A percentile compares a stretch with the other conserved stretches of the same genome.
These are phyloP conservation scores for Autographa pulchrina DNA, from an alignment of 2,888 invertebrate genomes.

Conservation along the genomic window DNA sequence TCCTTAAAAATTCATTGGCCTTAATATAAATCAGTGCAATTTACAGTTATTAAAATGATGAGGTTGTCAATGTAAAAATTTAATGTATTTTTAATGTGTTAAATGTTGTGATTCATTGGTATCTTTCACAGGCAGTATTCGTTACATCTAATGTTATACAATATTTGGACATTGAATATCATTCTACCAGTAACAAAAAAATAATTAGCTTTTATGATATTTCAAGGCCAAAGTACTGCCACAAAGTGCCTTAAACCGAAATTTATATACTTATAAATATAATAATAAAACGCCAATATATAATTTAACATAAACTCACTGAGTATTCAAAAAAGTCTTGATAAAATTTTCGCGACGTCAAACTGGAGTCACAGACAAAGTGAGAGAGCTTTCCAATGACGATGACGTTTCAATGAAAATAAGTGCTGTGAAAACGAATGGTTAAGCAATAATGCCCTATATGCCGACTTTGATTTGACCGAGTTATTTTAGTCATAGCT, in stretches of 20 bases:
- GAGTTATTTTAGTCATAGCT: constrained; percentile 22
- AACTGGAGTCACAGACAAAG: constrained; percentile 29
- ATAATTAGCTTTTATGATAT: not conserved
- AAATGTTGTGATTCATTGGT: constrained; percentile 16
- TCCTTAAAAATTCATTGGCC: not conserved
- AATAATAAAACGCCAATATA: constrained; percentile 21
- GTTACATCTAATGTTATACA: constrained; percentile 1
- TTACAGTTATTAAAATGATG: not conserved
- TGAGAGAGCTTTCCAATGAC: constrained; percentile 55
- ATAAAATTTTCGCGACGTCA: constrained; percentile 28
- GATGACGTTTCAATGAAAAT: constrained; percentile 31
- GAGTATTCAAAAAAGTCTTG: constrained; percentile 61
- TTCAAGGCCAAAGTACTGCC: constrained; percentile 10
- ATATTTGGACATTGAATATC: not conserved
- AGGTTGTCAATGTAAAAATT: constrained; percentile 26
- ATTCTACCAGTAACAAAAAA: not conserved
- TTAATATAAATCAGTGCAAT: not conserved
- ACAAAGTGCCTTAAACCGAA: constrained; percentile 6
- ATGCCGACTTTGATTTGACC: constrained; percentile 36
- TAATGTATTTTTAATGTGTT: constrained; percentile 12
- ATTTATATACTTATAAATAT: constrained; percentile 6
- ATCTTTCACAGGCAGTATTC: constrained; percentile 12
- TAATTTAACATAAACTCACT: constrained; percentile 45
- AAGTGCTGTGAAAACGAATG: constrained; percentile 19
- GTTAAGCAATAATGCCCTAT: constrained; percentile 40